These are phyloP conservation scores for Octonoba sinensis DNA, from an alignment of 2,888 invertebrate genomes.

Conservation along the genomic window DNA sequence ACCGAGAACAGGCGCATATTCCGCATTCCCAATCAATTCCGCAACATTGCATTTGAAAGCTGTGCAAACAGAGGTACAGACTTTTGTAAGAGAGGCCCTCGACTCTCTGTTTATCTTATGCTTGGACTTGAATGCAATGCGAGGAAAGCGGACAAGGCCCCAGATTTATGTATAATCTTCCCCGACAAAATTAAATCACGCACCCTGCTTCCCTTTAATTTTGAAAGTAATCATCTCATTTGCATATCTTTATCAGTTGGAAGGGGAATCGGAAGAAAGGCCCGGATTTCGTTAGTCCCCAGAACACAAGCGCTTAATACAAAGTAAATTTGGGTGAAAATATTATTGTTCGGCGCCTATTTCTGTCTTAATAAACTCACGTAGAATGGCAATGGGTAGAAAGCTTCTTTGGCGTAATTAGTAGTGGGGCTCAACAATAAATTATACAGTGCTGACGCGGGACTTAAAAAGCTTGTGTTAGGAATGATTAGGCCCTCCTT, in stretches of 20 bases:
- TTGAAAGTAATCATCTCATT: constrained; percentile 12
- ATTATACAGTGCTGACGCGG: too few species aligned
- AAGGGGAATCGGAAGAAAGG: not conserved
- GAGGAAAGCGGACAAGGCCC: too few species aligned
- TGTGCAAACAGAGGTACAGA: not conserved
- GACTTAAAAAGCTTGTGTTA: too few species aligned
- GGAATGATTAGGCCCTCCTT: too few species aligned
- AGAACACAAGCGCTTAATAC: too few species aligned
- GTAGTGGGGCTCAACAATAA: too few species aligned
- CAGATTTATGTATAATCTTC: constrained; percentile 1
- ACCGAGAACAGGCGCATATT: not conserved
- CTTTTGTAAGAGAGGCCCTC: not conserved
- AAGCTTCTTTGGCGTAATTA: too few species aligned
- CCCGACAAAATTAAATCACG: constrained; percentile 4
- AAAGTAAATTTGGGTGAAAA: too few species aligned
- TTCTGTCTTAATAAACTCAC: too few species aligned
- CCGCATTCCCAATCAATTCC: not conserved
- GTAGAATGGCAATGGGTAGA: too few species aligned
- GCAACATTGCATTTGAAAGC: constrained; percentile 3
- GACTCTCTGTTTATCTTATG: not conserved
- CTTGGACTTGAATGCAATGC: constrained; percentile 1
- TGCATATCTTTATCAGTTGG: constrained; percentile 6
- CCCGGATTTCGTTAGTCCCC: not conserved
- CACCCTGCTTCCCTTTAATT: constrained; percentile 3
- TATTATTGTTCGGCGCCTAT: too few species aligned